A percentile compares a stretch with the other conserved stretches of the same genome.
Conservation (phyloP, 2,113 vertebrate species). For the Rafetus swinhoei region DNA sequence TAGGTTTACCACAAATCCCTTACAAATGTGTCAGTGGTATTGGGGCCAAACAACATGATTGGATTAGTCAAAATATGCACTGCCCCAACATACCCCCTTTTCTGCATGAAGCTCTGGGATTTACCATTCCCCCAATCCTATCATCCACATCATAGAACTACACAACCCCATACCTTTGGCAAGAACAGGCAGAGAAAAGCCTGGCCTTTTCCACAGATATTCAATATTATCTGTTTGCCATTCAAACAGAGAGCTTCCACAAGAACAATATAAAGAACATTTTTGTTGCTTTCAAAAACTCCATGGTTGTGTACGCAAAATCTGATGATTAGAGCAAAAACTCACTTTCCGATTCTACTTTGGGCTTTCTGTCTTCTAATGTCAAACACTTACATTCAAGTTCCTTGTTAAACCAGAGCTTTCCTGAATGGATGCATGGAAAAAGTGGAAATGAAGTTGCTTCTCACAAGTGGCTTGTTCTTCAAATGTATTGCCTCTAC, state of each 20-base stretch:
- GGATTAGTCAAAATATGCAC: background rate
- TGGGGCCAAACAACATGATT: background rate
- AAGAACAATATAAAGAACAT: background rate
- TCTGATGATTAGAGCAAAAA: background rate
- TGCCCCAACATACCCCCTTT: accelerated
- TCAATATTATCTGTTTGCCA: background rate
- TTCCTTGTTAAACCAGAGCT: background rate
- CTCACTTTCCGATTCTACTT: background rate
- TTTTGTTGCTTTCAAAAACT: background rate
- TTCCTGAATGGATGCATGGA: background rate
- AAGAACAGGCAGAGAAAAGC: background rate
- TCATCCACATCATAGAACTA: background rate
- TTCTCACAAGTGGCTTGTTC: background rate
- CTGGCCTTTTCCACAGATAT: background rate
- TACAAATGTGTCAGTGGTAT: background rate
- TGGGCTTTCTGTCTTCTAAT: background rate
- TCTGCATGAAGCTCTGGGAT: background rate
- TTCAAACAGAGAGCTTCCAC: background rate
- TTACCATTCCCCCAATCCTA: background rate
- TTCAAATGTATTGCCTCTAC: background rate
- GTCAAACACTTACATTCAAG: background rate
- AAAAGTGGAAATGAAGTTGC: background rate
- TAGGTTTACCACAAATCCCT: background rate
- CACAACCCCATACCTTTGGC: background rate
- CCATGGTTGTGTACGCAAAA: background rate